Percentiles rank a stretch among this genome's conserved stretches.
These are phyloP conservation scores for Calameuta pallipes DNA, from an alignment of 2,888 invertebrate species.

Conservation along the genomic window DNA sequence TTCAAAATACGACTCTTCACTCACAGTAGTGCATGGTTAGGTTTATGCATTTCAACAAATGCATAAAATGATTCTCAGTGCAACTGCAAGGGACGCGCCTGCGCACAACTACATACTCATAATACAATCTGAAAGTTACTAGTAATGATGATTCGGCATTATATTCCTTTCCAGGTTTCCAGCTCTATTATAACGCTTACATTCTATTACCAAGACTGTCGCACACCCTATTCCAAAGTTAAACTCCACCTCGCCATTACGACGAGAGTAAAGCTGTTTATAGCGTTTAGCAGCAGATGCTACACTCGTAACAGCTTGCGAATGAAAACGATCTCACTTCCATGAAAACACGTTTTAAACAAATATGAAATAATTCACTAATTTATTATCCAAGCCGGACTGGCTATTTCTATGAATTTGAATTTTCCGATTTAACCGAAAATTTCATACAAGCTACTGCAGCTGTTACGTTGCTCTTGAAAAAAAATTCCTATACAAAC, in stretches of 20 bases:
- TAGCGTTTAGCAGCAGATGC: constrained; percentile 58
- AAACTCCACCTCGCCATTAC: constrained; percentile 50
- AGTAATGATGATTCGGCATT: constrained; percentile 9
- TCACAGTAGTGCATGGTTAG: too few relatives aligned
- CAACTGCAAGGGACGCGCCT: not conserved
- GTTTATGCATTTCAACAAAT: too few relatives aligned
- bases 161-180: constrained; percentile 30
- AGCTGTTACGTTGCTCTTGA: not conserved
- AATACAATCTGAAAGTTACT: not conserved
- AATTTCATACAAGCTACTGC: not conserved
- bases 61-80: not conserved
- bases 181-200: constrained; percentile 53
- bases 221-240: constrained; percentile 48
- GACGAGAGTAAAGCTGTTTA: constrained; percentile 55
- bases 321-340: constrained; percentile 50
- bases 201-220: constrained; percentile 44
- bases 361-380: constrained; percentile 32
- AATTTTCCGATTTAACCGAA: not conserved
- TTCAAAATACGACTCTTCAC: too few relatives aligned
- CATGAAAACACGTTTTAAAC: constrained; percentile 30
- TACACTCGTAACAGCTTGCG: constrained; percentile 59
- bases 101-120: not conserved
- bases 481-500: not conserved
- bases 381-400: constrained; percentile 10
- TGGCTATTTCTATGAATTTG: constrained; percentile 6